phyloP scores from a whole-genome alignment of 2,888 invertebrate genomes.

The Ypsolopha scabrella region DNA sequence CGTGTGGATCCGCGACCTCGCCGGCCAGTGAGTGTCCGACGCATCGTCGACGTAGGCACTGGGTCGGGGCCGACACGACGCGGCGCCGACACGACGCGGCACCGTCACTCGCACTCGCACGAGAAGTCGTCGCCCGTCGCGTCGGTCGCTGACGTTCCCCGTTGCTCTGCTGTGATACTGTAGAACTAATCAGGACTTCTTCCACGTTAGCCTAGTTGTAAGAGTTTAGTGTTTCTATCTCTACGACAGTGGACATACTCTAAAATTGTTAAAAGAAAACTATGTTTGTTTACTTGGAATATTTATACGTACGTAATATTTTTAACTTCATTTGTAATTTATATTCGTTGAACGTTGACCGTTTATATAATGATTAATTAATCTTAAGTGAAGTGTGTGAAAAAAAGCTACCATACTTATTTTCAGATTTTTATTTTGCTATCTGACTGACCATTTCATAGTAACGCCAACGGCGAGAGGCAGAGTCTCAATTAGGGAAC shows the following conservation, averaged over 20 bases:
- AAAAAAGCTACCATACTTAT: slow-evolving; percentile 67
- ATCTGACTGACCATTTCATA: slow-evolving; percentile 59
- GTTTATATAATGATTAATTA: slow-evolving; percentile 52
- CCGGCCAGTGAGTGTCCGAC: neutral
- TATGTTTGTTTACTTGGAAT: slow-evolving; percentile 52
- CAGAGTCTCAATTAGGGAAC: slow-evolving; percentile 45
- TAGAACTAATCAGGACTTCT: slow-evolving; percentile 61
- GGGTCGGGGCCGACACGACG: neutral
- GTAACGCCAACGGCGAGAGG: slow-evolving; percentile 41
- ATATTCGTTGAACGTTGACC: slow-evolving; percentile 42
- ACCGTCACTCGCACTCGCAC: no score
- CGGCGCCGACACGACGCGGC: no score
- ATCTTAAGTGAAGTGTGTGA: slow-evolving; percentile 61
- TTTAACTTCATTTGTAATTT: slow-evolving; percentile 50
- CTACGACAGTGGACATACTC: slow-evolving; percentile 49
- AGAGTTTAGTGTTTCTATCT: slow-evolving; percentile 58
- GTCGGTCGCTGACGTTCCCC: slow-evolving; percentile 24
- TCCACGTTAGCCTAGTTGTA: slow-evolving; percentile 61
- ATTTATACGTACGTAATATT: slow-evolving; percentile 45
- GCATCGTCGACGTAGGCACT: slow-evolving; percentile 1
- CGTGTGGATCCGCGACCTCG: neutral
- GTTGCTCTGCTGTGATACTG: slow-evolving; percentile 65
- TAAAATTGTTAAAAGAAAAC: slow-evolving; percentile 57
- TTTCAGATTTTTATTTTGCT: slow-evolving; percentile 68
- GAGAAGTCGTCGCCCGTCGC: neutral